Percentiles rank a stretch among this genome's conserved stretches.
phyloP scores from a whole-genome alignment of 2,888 invertebrate species.

The Apodemia duryi region DNA sequence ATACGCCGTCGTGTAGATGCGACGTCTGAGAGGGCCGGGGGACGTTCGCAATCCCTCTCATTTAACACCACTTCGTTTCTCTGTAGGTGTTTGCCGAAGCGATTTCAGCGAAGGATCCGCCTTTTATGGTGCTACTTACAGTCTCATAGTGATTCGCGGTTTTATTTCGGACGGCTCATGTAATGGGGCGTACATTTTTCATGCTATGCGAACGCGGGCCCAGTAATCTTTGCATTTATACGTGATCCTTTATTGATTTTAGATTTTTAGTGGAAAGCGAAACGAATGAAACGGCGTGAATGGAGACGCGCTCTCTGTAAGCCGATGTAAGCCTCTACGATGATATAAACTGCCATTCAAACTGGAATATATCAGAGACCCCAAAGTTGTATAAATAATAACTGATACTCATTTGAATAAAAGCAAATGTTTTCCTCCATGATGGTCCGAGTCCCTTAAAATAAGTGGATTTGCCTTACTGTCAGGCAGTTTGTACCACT shows the following conservation, averaged over 20 bases:
- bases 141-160: constrained; percentile 78
- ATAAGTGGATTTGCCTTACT: too few relatives aligned
- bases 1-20: constrained; percentile 47
- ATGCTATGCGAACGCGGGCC: constrained; percentile 67
- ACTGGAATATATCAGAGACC: constrained; percentile 57
- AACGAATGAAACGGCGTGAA: constrained; percentile 76
- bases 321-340: constrained; percentile 69
- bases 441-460: too few relatives aligned
- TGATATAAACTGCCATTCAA: constrained; percentile 75
- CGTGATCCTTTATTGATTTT: constrained; percentile 79
- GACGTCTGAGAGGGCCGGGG: constrained; percentile 41
- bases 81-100: constrained; percentile 79
- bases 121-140: constrained; percentile 74
- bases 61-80: constrained; percentile 75
- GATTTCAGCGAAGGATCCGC: constrained; percentile 69
- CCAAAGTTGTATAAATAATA: constrained; percentile 42
- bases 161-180: constrained; percentile 76
- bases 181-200: constrained; percentile 75
- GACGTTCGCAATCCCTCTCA: constrained; percentile 72
- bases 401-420: background rate
- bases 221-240: constrained; percentile 78
- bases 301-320: constrained; percentile 72
- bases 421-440: background rate
- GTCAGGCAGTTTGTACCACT: too few relatives aligned
- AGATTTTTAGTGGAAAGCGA: constrained; percentile 77